Base-by-base conservation (phyloP, 2,797 vertebrate genomes). In the Sebastolobus alascanus region DNA sequence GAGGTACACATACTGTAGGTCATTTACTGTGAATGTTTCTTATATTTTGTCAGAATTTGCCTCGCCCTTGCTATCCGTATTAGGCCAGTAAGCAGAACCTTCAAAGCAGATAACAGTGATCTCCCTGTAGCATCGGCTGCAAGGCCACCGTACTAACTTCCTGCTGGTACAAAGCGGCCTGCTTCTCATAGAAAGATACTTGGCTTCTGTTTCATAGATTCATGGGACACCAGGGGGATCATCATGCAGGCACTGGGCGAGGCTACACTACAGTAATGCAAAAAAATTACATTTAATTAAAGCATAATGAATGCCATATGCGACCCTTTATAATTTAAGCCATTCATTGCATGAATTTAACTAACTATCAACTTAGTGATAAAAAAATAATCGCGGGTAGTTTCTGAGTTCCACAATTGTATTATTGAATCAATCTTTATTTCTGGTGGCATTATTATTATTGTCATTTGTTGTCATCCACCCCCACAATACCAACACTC, bases 391-490 rank as follows among this genome's bases (percentile, higher is more conserved):
- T 25, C 40, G 12, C 4, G 2, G 6, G 14, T 20, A 8, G 20
- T 38, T 58, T 2, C 58, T 0, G 3, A 6, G 11, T 35, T 59
- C 2, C 6, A 64, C 13, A 74, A 4, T 59, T 25, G 8, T 43
- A 27, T 46, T 54, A 56, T 33, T 25, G 33, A 70, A 64, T 56
- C 18, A 25, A 10, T 22, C 14, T 59, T 77, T 46, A 20, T 40
- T 64, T 69, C 4, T 25, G 35, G 2, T 29, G 31, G 5, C 0
- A 14, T 25, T 25, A 14, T 59, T 16, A 14, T 54, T 33, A 29
- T 67, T 54, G 11, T 75, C 25, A 77, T 77, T 54, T 37, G 27
- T 70, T 52, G 2, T 73, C 25, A 75, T 75, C 50, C 50, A 63
- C 38, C 13, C 5, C 16, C 40, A 73, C 58, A 59, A 67, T 54